phyloP scores from a whole-genome alignment of 2,797 vertebrate genomes.

The Muscicapa striata region DNA sequence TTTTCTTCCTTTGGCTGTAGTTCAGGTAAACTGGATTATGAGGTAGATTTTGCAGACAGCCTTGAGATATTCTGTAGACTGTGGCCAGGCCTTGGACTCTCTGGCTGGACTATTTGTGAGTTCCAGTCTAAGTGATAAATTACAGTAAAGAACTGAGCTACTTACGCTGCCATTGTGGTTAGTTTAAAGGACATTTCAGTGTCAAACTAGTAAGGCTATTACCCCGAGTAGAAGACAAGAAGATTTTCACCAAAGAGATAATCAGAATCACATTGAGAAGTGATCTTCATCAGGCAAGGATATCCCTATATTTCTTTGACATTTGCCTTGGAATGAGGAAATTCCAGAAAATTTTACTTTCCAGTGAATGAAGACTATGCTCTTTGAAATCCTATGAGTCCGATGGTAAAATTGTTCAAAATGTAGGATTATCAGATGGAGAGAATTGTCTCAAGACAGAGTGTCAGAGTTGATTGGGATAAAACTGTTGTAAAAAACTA shows the following conservation, averaged over 20 bases:
- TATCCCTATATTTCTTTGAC: neutral
- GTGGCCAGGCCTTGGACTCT: neutral
- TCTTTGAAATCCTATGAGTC: neutral
- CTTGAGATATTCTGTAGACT: neutral
- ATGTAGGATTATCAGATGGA: neutral
- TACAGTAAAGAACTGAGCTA: neutral
- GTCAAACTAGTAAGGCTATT: neutral
- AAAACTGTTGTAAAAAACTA: neutral
- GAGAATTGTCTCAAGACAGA: neutral
- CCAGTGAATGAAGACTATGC: neutral
- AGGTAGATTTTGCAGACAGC: neutral
- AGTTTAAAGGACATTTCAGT: neutral
- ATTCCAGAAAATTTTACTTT: neutral
- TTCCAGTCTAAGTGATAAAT: neutral
- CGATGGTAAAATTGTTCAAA: neutral
- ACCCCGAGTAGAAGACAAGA: neutral
- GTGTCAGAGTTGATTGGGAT: neutral
- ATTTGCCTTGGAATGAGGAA: neutral
- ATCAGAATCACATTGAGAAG: neutral
- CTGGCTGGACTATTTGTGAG: neutral
- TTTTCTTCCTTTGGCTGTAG: neutral
- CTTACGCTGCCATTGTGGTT: neutral
- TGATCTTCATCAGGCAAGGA: neutral
- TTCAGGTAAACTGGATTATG: neutral
- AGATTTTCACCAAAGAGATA: neutral